phyloP scores from a whole-genome alignment of 2,888 invertebrate species.

The Mimumesa dahlbomi region DNA sequence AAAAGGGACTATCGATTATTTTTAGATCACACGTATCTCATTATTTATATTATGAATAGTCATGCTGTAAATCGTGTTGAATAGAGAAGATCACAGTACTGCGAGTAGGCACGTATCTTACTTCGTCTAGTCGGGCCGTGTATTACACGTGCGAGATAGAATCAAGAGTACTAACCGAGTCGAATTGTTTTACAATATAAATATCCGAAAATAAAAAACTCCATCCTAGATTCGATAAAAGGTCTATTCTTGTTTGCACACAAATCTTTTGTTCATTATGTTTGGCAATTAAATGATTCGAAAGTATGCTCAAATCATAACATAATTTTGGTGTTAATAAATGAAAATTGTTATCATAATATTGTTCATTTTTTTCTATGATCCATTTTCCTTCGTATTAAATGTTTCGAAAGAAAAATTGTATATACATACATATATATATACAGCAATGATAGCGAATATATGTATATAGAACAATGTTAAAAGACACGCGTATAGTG shows the following conservation, averaged over 20 bases:
- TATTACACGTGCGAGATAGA: neutral
- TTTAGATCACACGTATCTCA: neutral
- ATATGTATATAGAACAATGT: too few relatives aligned
- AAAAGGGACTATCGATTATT: too few relatives aligned
- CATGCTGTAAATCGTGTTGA: neutral
- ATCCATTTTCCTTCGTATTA: neutral
- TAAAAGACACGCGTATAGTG: too few relatives aligned
- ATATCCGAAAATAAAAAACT: neutral
- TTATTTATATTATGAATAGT: neutral
- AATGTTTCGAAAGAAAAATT: too few relatives aligned
- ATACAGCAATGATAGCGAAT: too few relatives aligned
- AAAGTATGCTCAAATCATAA: constrained; percentile 16
- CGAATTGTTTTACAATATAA: constrained; percentile 34
- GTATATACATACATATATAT: too few relatives aligned
- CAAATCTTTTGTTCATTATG: constrained; percentile 17
- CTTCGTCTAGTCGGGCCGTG: too few relatives aligned
- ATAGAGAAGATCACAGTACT: neutral
- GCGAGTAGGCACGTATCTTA: too few relatives aligned
- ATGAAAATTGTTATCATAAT: constrained; percentile 18
- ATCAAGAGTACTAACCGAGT: too few relatives aligned
- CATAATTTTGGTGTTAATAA: constrained; percentile 26
- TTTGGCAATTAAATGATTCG: constrained; percentile 1
- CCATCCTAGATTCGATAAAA: neutral
- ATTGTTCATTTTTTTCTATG: neutral
- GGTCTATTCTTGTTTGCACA: constrained; percentile 1